phyloP scores from a whole-genome alignment of 2,888 invertebrate genomes.

The Cyrtodaria siliqua region DNA sequence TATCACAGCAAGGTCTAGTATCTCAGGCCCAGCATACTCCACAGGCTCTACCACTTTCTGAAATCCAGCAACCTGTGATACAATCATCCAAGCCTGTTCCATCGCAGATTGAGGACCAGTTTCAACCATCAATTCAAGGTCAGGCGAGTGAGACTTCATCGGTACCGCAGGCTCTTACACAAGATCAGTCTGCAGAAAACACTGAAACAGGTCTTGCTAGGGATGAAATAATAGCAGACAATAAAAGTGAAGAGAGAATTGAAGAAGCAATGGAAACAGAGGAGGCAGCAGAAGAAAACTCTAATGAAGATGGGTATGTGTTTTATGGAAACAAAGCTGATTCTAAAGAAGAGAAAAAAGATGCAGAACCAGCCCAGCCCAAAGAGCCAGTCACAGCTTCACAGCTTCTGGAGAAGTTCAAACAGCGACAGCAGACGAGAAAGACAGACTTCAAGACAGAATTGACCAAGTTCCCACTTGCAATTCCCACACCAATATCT shows the following conservation, averaged over 20 bases:
- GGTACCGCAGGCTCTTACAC: background rate
- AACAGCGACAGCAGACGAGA: conserved; percentile 45
- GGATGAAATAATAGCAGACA: background rate
- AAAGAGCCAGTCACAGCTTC: conserved; percentile 61
- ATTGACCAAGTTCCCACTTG: conserved; percentile 8
- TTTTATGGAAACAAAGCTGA: conserved; percentile 42
- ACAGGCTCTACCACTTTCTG: too few relatives aligned
- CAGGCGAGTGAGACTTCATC: background rate
- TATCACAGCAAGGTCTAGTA: too few relatives aligned
- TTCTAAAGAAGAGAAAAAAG: conserved; percentile 42
- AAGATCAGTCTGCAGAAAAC: conserved; percentile 1
- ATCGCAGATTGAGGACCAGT: too few relatives aligned
- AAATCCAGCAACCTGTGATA: too few relatives aligned
- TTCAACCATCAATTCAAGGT: too few relatives aligned
- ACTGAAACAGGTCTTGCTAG: background rate
- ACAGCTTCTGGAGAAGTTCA: conserved; percentile 61
- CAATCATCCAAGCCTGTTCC: too few relatives aligned
- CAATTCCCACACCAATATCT: background rate
- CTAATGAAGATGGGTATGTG: conserved; percentile 34
- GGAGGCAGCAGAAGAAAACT: background rate
- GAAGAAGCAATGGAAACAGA: background rate
- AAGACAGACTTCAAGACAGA: conserved; percentile 34
- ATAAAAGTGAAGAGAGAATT: background rate
- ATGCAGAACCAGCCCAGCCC: conserved; percentile 10
- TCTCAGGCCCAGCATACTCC: too few relatives aligned